These are phyloP conservation scores for Pardalotus punctatus DNA, from an alignment of 2,113 vertebrate species.

Conservation along the genomic window DNA sequence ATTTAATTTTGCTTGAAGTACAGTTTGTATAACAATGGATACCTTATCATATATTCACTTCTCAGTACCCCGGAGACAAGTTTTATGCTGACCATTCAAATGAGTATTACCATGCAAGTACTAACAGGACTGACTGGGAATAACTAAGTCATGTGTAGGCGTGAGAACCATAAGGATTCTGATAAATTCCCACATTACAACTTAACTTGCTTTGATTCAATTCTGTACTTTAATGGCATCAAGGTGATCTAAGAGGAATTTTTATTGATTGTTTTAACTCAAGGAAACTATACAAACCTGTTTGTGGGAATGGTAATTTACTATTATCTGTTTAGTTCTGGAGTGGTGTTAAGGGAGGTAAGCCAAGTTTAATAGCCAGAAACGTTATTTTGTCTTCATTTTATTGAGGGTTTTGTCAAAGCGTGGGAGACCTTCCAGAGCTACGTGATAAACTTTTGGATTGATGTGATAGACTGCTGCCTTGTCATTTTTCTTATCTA, in stretches of 20 bases:
- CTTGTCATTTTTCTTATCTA: not conserved
- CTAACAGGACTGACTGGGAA: slow-evolving; percentile 28
- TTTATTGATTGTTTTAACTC: not conserved
- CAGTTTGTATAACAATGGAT: slow-evolving; percentile 15
- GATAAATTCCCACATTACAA: slow-evolving; percentile 51
- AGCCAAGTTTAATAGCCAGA: not conserved
- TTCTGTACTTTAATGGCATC: not conserved
- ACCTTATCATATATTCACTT: slow-evolving; percentile 4
- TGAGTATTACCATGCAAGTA: not conserved
- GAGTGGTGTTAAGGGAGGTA: not conserved
- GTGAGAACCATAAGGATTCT: slow-evolving; percentile 33
- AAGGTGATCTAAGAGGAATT: not conserved
- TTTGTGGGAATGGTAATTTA: not conserved
- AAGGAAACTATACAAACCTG: not conserved
- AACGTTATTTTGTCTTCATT: not conserved
- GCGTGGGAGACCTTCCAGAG: not conserved
- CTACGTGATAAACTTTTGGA: not conserved
- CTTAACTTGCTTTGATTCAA: not conserved
- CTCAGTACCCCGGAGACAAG: not conserved
- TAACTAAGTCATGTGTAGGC: not conserved
- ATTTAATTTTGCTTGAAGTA: slow-evolving; percentile 22
- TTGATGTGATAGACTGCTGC: not conserved
- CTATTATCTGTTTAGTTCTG: not conserved
- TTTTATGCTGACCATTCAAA: slow-evolving; percentile 31
- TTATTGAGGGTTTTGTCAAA: not conserved